phyloP scores from a whole-genome alignment of 2,797 vertebrate genomes.

The Lagorchestes hirsutus region DNA sequence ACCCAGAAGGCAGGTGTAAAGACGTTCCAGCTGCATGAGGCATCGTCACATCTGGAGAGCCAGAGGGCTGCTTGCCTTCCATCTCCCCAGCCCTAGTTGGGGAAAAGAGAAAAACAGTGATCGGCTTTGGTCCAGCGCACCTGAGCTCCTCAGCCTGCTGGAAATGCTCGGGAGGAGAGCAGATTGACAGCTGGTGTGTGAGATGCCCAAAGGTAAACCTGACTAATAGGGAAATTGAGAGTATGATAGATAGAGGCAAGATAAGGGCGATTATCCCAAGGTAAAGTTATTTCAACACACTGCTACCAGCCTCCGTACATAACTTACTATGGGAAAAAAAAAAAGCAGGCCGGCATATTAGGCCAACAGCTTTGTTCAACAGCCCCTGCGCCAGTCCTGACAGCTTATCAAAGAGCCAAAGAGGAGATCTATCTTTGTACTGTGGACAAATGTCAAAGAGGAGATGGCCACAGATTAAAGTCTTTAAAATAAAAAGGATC shows the following conservation, averaged over 20 bases:
- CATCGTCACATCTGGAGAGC: slow-evolving; percentile 86
- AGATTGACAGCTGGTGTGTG: slow-evolving; percentile 89
- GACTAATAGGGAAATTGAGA: slow-evolving; percentile 89
- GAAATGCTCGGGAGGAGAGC: slow-evolving; percentile 85
- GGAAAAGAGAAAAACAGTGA: slow-evolving; percentile 80
- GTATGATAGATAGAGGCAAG: slow-evolving; percentile 87
- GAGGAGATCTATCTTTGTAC: slow-evolving; percentile 84
- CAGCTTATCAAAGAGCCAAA: slow-evolving; percentile 83
- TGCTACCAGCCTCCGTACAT: slow-evolving; percentile 84
- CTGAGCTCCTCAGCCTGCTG: slow-evolving; percentile 86
- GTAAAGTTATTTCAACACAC: slow-evolving; percentile 89
- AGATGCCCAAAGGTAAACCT: slow-evolving; percentile 89
- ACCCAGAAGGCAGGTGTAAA: slow-evolving; percentile 46
- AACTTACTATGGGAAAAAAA: slow-evolving; percentile 83
- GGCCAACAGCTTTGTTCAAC: slow-evolving; percentile 82
- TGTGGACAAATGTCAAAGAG: slow-evolving; percentile 85
- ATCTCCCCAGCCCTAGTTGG: slow-evolving; percentile 77
- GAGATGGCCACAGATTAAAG: slow-evolving; percentile 84
- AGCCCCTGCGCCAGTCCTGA: slow-evolving; percentile 84
- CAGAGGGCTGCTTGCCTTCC: slow-evolving; percentile 84
- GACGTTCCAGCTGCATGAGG: slow-evolving; percentile 68
- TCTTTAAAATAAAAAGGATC: slow-evolving; percentile 83
- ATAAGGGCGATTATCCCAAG: slow-evolving; percentile 88
- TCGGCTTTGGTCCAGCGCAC: slow-evolving; percentile 83
- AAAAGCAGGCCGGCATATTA: slow-evolving; percentile 57